Conservation (phyloP, 1,140 invertebrate species). For the Nasonia giraulti region DNA sequence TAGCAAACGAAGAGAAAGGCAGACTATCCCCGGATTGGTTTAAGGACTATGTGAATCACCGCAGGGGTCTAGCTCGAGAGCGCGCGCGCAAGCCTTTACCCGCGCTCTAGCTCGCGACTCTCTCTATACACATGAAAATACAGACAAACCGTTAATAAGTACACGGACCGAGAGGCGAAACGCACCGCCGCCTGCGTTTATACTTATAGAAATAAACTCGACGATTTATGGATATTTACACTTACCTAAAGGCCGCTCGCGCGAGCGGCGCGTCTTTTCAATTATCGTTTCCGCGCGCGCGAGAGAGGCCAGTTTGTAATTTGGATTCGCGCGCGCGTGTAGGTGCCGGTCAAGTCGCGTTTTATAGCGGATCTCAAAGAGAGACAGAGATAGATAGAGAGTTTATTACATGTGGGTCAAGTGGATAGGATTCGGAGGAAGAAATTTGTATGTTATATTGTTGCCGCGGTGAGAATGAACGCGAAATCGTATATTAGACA, state of each 20-base stretch:
- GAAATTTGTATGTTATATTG: no score
- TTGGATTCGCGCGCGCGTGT: no score
- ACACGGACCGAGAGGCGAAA: background rate
- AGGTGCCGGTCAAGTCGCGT: no score
- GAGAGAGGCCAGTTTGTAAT: background rate
- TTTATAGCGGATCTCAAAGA: no score
- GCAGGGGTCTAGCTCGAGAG: constrained; percentile 61
- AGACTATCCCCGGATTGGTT: constrained; percentile 71
- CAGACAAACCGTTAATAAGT: constrained; percentile 47
- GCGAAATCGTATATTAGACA: no score
- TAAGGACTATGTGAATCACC: constrained; percentile 72
- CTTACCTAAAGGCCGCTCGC: background rate
- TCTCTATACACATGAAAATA: constrained; percentile 55
- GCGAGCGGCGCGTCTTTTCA: background rate
- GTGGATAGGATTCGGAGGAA: no score
- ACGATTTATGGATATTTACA: constrained; percentile 17
- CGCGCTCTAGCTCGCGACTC: constrained; percentile 37
- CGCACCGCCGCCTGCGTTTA: background rate
- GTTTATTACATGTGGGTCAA: no score
- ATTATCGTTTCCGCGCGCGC: background rate
- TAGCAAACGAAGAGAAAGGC: constrained; percentile 75
- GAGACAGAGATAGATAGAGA: no score
- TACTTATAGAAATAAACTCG: constrained; percentile 6
- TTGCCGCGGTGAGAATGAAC: no score
- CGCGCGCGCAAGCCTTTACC: background rate